Base-by-base conservation (phyloP, 2,888 invertebrate species). In the Torymus texanus region DNA sequence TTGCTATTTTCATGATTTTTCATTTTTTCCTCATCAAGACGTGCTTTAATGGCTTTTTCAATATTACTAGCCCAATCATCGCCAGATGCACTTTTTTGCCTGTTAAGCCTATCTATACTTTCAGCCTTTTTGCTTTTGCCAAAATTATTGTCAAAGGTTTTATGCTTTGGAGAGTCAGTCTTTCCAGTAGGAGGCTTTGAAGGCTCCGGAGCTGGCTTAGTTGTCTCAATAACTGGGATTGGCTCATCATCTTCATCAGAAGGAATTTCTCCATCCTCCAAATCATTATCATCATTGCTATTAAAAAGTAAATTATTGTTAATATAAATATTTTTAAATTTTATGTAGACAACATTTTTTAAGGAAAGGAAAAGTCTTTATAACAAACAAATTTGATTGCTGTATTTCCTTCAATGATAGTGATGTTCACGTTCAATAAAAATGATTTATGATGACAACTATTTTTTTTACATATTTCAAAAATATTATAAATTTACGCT, bases 221-320 rank as follows among this genome's bases (percentile, higher is more conserved):
- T 92, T 53, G 92, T 92, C 82, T 93, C 93, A 84, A 82, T 77
- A 29, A 85, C 88, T 11, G 79, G 78, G 21, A 85, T 76, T n/a
- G 86, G 83, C 21, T 91, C 91, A 66, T 92, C 93, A 82, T 93
- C 93, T 70, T 93, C 93, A 84, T 93, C 93, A 66, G 93, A 93
- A 83, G 96, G 96, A 84, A 97, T 96, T 90, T 97, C 97, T 67
- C 97, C 97, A 88, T 97, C 97, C 91, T 97, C 97, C 83, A 96
- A 92, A 88, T 96, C 96, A 87, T 94, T 93, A 63, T 91, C 91
- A 58, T 90, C 90, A 24, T 75, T 78, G 21, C 81, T 81, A 41
- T 2, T 66, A 29, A 5, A 29, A 63, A 71, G 50, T 56, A 16
- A 61, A 59, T 50, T 68, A 41, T 63, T 21, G 59, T 75, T 29